These are phyloP conservation scores for Regulus satrapa DNA, from an alignment of 2,113 vertebrate genomes.

Conservation along the genomic window DNA sequence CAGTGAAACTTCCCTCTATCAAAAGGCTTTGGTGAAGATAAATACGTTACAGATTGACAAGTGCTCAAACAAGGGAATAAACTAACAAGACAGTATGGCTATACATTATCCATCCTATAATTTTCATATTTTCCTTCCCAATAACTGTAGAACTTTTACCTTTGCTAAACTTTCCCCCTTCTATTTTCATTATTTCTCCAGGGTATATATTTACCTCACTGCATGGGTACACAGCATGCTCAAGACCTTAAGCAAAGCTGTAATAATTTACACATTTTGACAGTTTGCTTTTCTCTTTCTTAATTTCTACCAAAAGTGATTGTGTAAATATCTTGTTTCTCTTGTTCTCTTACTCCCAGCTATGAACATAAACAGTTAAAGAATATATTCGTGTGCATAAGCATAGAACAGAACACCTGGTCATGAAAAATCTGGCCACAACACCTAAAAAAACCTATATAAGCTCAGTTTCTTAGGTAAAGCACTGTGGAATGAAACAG, in stretches of 20 bases:
- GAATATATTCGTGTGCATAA: not conserved
- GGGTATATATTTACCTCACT: not conserved
- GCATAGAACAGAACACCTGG: not conserved
- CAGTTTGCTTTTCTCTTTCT: not conserved
- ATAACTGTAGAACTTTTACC: not conserved
- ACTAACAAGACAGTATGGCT: not conserved
- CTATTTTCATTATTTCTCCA: not conserved
- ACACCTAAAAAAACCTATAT: not conserved
- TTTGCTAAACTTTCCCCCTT: not conserved
- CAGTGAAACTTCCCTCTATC: not conserved
- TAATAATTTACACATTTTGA: not conserved
- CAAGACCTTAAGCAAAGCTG: not conserved
- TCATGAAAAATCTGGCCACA: not conserved
- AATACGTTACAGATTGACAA: not conserved
- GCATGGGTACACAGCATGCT: not conserved
- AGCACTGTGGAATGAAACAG: not conserved
- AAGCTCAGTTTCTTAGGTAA: not conserved
- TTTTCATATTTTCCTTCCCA: not conserved
- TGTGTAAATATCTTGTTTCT: not conserved
- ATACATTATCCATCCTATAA: rapidly evolving
- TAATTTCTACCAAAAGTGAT: not conserved
- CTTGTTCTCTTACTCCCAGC: not conserved
- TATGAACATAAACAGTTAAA: not conserved
- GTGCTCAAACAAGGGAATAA: not conserved
- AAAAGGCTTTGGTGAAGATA: not conserved